These are phyloP conservation scores for Peucedramus taeniatus DNA, from an alignment of 2,113 vertebrate species.

Conservation along the genomic window DNA sequence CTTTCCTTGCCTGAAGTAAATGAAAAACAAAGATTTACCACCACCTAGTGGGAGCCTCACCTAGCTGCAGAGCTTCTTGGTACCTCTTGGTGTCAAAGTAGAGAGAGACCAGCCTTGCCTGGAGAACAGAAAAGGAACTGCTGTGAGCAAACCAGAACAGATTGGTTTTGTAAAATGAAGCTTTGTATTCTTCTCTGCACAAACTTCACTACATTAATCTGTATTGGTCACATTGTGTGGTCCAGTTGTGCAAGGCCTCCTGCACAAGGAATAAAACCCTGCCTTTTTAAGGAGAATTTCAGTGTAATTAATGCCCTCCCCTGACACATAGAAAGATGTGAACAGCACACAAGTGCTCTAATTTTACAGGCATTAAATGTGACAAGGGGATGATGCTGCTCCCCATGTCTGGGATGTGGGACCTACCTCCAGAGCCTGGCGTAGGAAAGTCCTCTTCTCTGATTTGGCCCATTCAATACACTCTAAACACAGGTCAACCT, in stretches of 20 bases:
- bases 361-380: background rate
- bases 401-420: background rate
- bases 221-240: background rate
- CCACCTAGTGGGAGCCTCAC: slow-evolving; percentile 75
- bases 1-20: background rate
- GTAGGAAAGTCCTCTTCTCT: slow-evolving; percentile 97
- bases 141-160: slow-evolving; percentile 25
- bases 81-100: slow-evolving; percentile 98
- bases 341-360: background rate
- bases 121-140: slow-evolving; percentile 63
- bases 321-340: rapidly evolving
- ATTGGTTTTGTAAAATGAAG: background rate
- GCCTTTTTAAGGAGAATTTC: background rate
- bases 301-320: background rate
- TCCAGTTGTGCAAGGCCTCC: background rate
- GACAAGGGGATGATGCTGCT: background rate
- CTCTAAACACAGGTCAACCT: slow-evolving; percentile 94
- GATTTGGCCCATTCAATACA: slow-evolving; percentile 99
- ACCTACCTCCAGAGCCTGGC: slow-evolving; percentile 94
- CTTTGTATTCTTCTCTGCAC: background rate
- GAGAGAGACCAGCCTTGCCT: slow-evolving; percentile 95
- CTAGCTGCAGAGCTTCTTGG: slow-evolving; percentile 95
- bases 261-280: background rate
- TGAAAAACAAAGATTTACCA: background rate
- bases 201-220: background rate